A percentile compares a stretch with the other conserved stretches of the same genome.
Conservation (phyloP, 2,113 vertebrate genomes). For the Corvus moneduloides region DNA sequence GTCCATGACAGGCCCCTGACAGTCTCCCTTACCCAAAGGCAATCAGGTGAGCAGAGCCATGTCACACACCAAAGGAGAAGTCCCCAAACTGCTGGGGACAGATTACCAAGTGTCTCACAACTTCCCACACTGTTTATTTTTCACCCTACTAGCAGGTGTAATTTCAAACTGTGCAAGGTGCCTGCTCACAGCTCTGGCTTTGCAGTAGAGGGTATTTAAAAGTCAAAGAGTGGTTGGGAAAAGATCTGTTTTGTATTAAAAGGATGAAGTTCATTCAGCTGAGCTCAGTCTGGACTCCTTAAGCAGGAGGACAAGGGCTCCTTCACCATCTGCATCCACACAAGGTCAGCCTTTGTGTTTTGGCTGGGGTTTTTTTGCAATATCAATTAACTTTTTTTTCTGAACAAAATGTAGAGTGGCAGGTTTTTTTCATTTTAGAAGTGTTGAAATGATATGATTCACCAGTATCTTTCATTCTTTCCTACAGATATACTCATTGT, state of each 20-base stretch:
- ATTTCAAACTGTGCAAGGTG: background rate
- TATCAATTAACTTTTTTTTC: background rate
- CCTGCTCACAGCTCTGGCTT: background rate
- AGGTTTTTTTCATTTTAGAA: background rate
- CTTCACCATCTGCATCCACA: background rate
- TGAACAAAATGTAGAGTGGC: background rate
- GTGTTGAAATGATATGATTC: background rate
- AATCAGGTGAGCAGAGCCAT: rapidly evolving
- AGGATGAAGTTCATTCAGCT: background rate
- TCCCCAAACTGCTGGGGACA: background rate
- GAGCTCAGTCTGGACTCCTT: background rate
- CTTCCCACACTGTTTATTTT: background rate
- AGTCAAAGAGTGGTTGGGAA: background rate
- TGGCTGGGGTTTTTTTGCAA: background rate
- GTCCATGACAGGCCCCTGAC: background rate
- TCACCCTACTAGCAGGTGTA: background rate
- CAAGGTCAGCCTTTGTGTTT: background rate
- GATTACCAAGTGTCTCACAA: background rate
- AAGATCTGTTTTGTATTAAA: background rate
- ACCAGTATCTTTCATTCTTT: background rate
- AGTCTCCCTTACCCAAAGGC: background rate
- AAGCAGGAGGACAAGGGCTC: background rate
- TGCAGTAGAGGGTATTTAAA: background rate
- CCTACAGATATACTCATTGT: background rate
- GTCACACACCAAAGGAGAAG: background rate